Percentiles rank a stretch among this genome's conserved stretches.
phyloP scores from a whole-genome alignment of 2,797 vertebrate genomes.

The Macropus fuliginosus region DNA sequence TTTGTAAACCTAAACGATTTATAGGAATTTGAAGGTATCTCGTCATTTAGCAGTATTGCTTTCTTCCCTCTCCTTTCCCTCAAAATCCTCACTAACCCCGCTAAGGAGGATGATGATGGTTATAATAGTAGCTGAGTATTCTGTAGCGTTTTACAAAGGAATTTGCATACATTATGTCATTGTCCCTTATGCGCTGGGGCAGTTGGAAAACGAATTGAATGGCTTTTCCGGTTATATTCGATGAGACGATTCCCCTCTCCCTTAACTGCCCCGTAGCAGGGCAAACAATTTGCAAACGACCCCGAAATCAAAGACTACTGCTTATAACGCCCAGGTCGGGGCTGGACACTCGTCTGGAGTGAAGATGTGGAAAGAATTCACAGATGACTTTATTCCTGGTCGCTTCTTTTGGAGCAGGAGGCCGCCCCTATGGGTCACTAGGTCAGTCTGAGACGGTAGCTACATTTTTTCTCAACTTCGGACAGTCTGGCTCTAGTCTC shows the following conservation, averaged over 20 bases:
- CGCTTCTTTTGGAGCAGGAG: not conserved
- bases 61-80: not conserved
- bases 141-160: not conserved
- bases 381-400: not conserved
- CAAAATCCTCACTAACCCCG: not conserved
- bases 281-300: not conserved
- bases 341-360: not conserved
- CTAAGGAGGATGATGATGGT: not conserved
- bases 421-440: not conserved
- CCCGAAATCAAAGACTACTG: not conserved
- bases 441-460: not conserved
- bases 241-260: not conserved
- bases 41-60: not conserved
- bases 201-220: not conserved
- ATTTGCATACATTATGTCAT: not conserved
- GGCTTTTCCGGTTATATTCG: slow-evolving; percentile 26
- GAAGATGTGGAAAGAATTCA: not conserved
- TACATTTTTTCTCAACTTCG: not conserved
- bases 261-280: not conserved
- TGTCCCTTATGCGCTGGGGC: not conserved
- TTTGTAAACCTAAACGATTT: not conserved
- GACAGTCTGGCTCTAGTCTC: not conserved
- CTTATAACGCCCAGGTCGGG: not conserved
- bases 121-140: not conserved
- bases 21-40: not conserved